A percentile compares a stretch with the other conserved stretches of the same genome.
These are phyloP conservation scores for Pocillopora verrucosa DNA, from an alignment of 64 coral and sea anemone species.

Conservation along the genomic window DNA sequence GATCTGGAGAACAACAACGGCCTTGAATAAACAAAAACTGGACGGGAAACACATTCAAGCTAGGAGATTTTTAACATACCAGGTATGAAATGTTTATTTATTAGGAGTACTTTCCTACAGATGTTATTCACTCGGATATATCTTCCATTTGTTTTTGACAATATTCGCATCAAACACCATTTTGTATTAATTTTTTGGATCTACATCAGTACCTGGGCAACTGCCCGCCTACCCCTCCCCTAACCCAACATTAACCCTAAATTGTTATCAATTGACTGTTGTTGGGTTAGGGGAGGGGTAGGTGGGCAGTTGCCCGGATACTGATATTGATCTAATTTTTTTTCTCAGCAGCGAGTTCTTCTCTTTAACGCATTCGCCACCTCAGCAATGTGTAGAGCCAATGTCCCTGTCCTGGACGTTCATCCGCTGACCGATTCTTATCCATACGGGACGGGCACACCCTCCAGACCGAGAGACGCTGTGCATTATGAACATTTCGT, in stretches of 20 bases:
- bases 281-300: too few species aligned
- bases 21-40: conserved; percentile 82
- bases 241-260: too few species aligned
- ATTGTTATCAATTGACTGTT: too few species aligned
- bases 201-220: too few species aligned
- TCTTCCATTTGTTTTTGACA: background rate
- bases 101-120: too few species aligned
- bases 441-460: conserved; percentile 76
- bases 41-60: conserved; percentile 75
- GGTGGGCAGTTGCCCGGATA: too few species aligned
- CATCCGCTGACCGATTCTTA: conserved; percentile 86
- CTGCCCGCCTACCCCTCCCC: too few species aligned
- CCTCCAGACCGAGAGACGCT: conserved; percentile 70
- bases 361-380: conserved; percentile 78
- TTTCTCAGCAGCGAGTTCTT: conserved; percentile 72
- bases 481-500: conserved; percentile 90
- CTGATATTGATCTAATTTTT: too few species aligned
- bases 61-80: conserved; percentile 69
- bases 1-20: conserved; percentile 84
- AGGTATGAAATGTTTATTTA: conserved; percentile 34
- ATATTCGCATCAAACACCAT: background rate
- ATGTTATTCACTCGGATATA: too few species aligned
- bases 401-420: conserved; percentile 74
- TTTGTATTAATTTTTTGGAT: background rate
- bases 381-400: conserved; percentile 69